A percentile compares a stretch with the other conserved stretches of the same genome.
Conservation (phyloP, 53 echinoderm and acorn worm species). For the Henricia sp. region DNA sequence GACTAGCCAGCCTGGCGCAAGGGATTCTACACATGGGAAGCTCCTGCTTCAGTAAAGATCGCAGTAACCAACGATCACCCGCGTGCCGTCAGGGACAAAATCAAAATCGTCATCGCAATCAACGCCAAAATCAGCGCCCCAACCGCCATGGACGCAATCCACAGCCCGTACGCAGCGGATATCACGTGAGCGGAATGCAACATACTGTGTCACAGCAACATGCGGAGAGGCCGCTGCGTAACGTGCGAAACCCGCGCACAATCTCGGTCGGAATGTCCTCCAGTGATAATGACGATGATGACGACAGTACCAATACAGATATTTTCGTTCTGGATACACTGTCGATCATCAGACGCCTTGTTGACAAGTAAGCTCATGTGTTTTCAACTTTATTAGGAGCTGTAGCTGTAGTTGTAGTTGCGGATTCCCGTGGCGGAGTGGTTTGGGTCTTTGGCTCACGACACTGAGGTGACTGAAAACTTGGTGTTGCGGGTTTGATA, state of each 20-base stretch:
- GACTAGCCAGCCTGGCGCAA: constrained; percentile 34
- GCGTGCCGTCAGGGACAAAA: constrained; percentile 14
- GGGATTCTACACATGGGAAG: constrained; percentile 83
- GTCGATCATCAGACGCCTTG: constrained; percentile 83
- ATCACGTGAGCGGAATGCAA: constrained; percentile 30
- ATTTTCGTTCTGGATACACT: constrained; percentile 80
- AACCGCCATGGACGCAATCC: constrained; percentile 6
- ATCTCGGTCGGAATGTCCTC: constrained; percentile 34
- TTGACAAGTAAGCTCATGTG: constrained; percentile 83
- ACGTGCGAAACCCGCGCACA: background rate
- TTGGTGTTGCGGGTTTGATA: no score
- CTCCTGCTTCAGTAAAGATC: constrained; percentile 91
- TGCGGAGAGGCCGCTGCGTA: constrained; percentile 37
- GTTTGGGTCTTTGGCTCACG: no score
- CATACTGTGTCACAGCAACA: constrained; percentile 10
- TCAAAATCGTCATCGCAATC: constrained; percentile 26
- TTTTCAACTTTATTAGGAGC: no score
- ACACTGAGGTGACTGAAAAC: no score
- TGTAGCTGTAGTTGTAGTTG: no score
- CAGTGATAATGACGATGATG: constrained; percentile 70
- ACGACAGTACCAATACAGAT: constrained; percentile 70
- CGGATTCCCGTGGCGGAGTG: no score
- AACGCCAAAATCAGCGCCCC: background rate
- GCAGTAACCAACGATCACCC: constrained; percentile 59
- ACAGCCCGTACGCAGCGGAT: background rate